Evolutionary conservation across 2,888 invertebrate genomes (phyloP).

Genomic region (Scaptomyza caliginosa): DNA sequence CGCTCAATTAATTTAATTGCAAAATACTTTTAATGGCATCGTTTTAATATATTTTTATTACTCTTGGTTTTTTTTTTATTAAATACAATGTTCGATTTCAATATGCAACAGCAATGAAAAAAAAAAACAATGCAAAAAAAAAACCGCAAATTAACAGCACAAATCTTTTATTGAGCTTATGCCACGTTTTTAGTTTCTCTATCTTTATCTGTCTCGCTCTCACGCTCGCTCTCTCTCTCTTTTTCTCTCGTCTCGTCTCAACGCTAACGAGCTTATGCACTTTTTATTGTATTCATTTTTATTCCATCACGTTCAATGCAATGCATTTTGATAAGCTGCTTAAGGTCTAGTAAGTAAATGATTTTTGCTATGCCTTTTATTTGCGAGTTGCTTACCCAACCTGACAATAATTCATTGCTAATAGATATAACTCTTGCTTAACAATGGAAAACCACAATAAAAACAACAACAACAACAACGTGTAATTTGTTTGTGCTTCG

Average conservation of each 20-base stretch:
- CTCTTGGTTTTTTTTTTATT: slow-evolving; percentile 12
- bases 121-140: slow-evolving; percentile 19
- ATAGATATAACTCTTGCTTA: slow-evolving; percentile 7
- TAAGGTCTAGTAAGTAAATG: slow-evolving; percentile 1
- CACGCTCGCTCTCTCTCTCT: background rate
- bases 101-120: slow-evolving; percentile 5
- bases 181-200: background rate
- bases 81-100: slow-evolving; percentile 13
- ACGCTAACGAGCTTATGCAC: slow-evolving; percentile 31
- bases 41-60: slow-evolving; percentile 7
- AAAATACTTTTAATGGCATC: slow-evolving; percentile 1
- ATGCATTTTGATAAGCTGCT: slow-evolving; percentile 6
- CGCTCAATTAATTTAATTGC: slow-evolving; percentile 45
- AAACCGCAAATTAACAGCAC: slow-evolving; percentile 43
- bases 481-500: slow-evolving; percentile 1
- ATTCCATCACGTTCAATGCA: slow-evolving; percentile 15
- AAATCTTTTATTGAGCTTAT: slow-evolving; percentile 19
- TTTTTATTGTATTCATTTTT: slow-evolving; percentile 32
- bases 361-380: background rate
- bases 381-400: slow-evolving; percentile 10
- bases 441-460: slow-evolving; percentile 28
- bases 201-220: too few relatives aligned
- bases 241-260: background rate
- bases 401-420: slow-evolving; percentile 15
- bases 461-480: background rate